Percentiles rank a stretch among this genome's conserved stretches.
Conservation (phyloP, 53 echinoderm and acorn worm species). For the Temnopleurus reevesii region DNA sequence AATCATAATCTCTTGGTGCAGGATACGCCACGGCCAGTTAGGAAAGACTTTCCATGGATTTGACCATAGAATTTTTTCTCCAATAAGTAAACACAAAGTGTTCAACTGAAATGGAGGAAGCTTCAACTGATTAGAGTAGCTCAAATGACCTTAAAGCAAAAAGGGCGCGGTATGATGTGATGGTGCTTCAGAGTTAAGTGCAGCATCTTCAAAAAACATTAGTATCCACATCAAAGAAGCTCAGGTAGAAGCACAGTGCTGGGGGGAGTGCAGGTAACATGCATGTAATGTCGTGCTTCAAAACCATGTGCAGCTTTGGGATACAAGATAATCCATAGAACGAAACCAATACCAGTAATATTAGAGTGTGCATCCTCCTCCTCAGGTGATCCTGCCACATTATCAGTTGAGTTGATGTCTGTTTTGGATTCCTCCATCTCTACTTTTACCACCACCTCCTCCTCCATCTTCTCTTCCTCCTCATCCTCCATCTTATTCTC, state of each 20-base stretch:
- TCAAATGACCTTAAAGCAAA: too few species aligned
- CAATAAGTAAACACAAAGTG: too few species aligned
- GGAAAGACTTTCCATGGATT: too few species aligned
- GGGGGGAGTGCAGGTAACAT: neutral
- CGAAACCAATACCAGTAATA: constrained; percentile 35
- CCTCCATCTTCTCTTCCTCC: neutral
- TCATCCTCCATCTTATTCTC: neutral
- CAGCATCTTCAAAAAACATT: too few species aligned
- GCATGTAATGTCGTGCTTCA: neutral
- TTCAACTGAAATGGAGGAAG: too few species aligned
- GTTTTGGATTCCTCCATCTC: neutral
- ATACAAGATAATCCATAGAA: neutral
- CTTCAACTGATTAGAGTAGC: too few species aligned
- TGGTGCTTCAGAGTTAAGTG: too few species aligned
- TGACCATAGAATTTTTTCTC: too few species aligned
- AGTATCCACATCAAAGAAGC: neutral
- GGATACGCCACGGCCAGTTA: too few species aligned
- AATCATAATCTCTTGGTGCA: too few species aligned
- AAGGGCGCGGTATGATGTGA: too few species aligned
- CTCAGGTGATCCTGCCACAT: constrained; percentile 30
- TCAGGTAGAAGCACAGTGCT: neutral
- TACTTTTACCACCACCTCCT: neutral
- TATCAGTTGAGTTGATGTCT: neutral
- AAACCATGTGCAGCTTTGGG: neutral
- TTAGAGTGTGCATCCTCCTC: constrained; percentile 49